Percentiles rank a stretch among this genome's conserved stretches.
These are phyloP conservation scores for Drosophila melanosoma DNA, from an alignment of 2,888 invertebrate species.

Conservation along the genomic window DNA sequence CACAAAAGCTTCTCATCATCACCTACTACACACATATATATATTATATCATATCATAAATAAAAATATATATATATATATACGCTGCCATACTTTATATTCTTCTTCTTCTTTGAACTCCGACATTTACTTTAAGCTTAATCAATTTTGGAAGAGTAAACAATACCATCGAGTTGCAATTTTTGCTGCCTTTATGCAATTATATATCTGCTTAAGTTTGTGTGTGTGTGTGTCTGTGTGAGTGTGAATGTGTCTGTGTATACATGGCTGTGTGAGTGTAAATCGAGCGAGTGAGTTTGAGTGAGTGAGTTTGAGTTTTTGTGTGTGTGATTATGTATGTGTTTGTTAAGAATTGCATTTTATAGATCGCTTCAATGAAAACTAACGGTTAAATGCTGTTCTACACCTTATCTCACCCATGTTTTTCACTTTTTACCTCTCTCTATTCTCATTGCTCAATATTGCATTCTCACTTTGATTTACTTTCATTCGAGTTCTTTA, in stretches of 20 bases:
- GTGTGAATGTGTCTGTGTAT: constrained; percentile 32
- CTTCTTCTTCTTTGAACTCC: constrained; percentile 16
- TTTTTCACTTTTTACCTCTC: constrained; percentile 11
- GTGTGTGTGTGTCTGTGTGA: constrained; percentile 38
- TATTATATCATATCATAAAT: constrained; percentile 44
- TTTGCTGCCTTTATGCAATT: constrained; percentile 77
- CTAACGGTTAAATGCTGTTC: constrained; percentile 74
- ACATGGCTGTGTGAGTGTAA: constrained; percentile 57
- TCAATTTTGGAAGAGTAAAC: constrained; percentile 80
- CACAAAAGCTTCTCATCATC: constrained; percentile 41
- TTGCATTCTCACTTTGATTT: constrained; percentile 68
- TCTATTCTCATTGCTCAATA: constrained; percentile 20
- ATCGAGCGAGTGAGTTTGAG: constrained; percentile 34
- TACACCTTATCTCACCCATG: constrained; percentile 62
- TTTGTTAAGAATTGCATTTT: constrained; percentile 49
- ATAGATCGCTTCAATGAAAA: constrained; percentile 70
- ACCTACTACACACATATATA: constrained; percentile 39
- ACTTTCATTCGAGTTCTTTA: constrained; percentile 75
- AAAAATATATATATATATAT: constrained; percentile 43
- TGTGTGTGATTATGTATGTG: constrained; percentile 28
- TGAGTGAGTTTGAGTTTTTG: constrained; percentile 30
- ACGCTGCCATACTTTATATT: constrained; percentile 30
- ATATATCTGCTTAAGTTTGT: constrained; percentile 54
- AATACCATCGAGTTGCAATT: constrained; percentile 81
- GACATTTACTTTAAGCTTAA: constrained; percentile 71